A percentile compares a stretch with the other conserved stretches of the same genome.
These are phyloP conservation scores for Drosophila rubida DNA, from an alignment of 2,888 invertebrate genomes.

Conservation along the genomic window DNA sequence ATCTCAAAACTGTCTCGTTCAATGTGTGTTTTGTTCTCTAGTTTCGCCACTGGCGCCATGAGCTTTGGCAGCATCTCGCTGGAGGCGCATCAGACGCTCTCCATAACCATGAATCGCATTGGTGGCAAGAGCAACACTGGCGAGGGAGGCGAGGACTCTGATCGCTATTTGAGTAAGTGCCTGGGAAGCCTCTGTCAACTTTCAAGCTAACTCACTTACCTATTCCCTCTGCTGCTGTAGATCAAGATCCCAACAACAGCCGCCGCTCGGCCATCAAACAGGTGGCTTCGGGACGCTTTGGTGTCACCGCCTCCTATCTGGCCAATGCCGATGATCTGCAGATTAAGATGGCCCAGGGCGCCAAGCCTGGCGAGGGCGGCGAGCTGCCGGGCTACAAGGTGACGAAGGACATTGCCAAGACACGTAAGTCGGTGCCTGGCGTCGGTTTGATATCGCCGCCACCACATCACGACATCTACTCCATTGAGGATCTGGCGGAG, in stretches of 20 bases:
- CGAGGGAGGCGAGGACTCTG: constrained; percentile 96
- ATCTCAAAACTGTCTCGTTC: neutral
- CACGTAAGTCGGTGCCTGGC: constrained; percentile 97
- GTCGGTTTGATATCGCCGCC: constrained; percentile 99
- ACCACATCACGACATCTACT: constrained; percentile 99
- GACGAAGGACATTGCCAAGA: constrained; percentile 96
- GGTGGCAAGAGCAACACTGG: constrained; percentile 99
- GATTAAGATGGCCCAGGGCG: constrained; percentile 99
- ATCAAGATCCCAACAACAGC: constrained; percentile 92
- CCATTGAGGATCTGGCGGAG: constrained; percentile 99
- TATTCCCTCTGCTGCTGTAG: constrained; percentile 47
- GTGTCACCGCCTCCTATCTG: constrained; percentile 98
- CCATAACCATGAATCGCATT: constrained; percentile 98
- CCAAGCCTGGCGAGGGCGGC: constrained; percentile 99
- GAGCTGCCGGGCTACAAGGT: constrained; percentile 97
- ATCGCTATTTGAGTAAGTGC: constrained; percentile 88
- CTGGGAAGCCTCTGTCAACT: neutral
- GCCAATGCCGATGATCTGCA: constrained; percentile 99
- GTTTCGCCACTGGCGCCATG: constrained; percentile 92
- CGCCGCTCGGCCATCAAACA: constrained; percentile 98
- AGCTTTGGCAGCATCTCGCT: constrained; percentile 98
- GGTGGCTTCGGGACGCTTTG: constrained; percentile 99
- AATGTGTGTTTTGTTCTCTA: constrained; percentile 20
- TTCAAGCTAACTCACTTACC: neutral
- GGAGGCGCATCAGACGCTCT: constrained; percentile 97